Conservation (phyloP, 2,797 vertebrate species). For the Acanthis flammea region DNA sequence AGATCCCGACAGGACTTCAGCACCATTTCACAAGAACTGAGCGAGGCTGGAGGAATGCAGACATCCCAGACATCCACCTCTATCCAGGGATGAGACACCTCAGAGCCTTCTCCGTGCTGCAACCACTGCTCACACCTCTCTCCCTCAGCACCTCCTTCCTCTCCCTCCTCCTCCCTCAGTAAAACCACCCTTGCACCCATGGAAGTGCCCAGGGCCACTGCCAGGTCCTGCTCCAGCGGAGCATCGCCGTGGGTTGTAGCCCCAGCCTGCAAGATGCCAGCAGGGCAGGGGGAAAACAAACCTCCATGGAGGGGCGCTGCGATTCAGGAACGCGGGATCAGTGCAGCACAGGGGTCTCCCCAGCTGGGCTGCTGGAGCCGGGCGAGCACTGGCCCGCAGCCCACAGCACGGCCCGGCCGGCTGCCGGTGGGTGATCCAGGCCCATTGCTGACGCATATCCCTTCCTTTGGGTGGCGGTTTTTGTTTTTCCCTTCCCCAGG, state of each 20-base stretch:
- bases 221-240: not conserved
- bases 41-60: not conserved
- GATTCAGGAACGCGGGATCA: not conserved
- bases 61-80: not conserved
- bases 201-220: not conserved
- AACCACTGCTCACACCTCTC: not conserved
- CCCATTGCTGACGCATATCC: conserved; percentile 67
- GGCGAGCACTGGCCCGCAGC: not conserved
- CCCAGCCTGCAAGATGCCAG: not conserved
- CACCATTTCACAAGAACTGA: not conserved
- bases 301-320: not conserved
- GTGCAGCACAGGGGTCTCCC: not conserved
- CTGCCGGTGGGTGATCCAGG: conserved; percentile 19
- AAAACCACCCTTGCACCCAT: not conserved
- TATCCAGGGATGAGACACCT: not conserved
- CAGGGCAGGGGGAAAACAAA: not conserved
- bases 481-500: conserved; percentile 69
- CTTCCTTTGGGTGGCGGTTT: conserved; percentile 63
- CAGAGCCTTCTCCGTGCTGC: not conserved
- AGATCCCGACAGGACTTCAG: rapidly evolving
- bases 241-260: rapidly evolving
- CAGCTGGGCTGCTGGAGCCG: rapidly evolving
- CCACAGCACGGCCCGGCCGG: not conserved
- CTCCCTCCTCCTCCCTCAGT: not conserved
- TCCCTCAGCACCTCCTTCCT: not conserved